A percentile compares a stretch with the other conserved stretches of the same genome.
phyloP scores from a whole-genome alignment of 2,888 invertebrate species.

The Eustalomyia histrio region DNA sequence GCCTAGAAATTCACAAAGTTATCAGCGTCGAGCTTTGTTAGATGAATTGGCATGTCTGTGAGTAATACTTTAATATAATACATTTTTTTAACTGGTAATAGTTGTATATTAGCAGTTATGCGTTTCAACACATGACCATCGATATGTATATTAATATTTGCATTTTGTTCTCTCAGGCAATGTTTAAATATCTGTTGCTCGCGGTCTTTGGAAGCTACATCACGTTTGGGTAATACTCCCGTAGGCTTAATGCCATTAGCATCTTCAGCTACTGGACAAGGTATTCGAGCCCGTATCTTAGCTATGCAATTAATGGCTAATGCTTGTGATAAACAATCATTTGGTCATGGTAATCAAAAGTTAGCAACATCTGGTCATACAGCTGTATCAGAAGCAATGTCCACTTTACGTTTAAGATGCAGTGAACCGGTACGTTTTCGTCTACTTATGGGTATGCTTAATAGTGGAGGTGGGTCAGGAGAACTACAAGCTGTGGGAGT shows the following conservation, averaged over 20 bases:
- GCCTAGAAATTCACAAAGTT: conserved; percentile 83
- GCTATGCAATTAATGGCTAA: conserved; percentile 93
- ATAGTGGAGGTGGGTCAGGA: conserved; percentile 86
- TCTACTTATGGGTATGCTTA: conserved; percentile 92
- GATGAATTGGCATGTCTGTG: conserved; percentile 93
- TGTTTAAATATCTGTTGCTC: conserved; percentile 90
- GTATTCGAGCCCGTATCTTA: conserved; percentile 90
- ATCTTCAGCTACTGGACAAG: conserved; percentile 92
- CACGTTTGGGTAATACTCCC: conserved; percentile 87
- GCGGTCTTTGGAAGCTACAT: conserved; percentile 88
- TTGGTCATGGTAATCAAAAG: conserved; percentile 77
- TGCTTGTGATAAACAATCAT: conserved; percentile 84
- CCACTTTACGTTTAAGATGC: conserved; percentile 91
- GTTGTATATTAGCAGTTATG: no score
- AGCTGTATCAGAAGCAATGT: conserved; percentile 93
- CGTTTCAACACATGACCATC: neutral
- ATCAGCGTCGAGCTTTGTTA: conserved; percentile 87
- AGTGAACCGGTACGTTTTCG: conserved; percentile 96
- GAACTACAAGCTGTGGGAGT: conserved; percentile 90
- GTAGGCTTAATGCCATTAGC: conserved; percentile 91
- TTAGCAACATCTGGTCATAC: conserved; percentile 86
- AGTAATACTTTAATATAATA: conserved; percentile 73
- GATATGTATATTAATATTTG: neutral
- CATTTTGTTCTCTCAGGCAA: conserved; percentile 80
- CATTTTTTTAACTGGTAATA: neutral